Base-by-base conservation (phyloP, 2,113 vertebrate genomes). In the Laterallus jamaicensis region DNA sequence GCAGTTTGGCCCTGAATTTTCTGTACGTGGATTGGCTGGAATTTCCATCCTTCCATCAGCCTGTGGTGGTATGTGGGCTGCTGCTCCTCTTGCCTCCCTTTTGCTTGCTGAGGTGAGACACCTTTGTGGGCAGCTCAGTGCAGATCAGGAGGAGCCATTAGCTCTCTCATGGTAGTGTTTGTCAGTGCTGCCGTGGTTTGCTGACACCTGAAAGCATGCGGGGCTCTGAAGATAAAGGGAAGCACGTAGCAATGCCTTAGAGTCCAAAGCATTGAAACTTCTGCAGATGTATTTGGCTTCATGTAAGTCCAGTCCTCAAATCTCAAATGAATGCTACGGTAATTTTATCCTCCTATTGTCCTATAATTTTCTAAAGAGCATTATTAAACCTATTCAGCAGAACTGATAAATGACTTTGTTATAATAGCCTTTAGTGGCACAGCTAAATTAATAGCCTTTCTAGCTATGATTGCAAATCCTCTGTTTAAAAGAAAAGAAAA, bases 341-440 rank as follows among this genome's bases (percentile, higher is more conserved):
- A 71, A 91, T 96, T 92, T 83, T 55, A 60, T 37, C 62, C 73
- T 92, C 18, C 0, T 44, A 19, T 79, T 79, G 88, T 85, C 49
- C 93, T 92, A 9, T 90, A 64, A 93, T 96, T 95, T 97, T 64
- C 83, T 76, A 67, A 68, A 79, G 88, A 93, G 64, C 28, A 0
- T 66, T 66, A 87, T 97, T 91, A 89, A 94, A 91, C 40, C 79
- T 54, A 50, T 88, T 89, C 91, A 86, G 92, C 93, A 96, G 92
- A 68, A 59, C 91, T 68, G 88, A 95, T 93, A 90, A 91, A 86
- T 56, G 55, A 22, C 67, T 95, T 92, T 74, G 86, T 82, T 91
- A 21, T 64, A 94, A 73, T 39, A 82, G 87, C 77, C 85, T 86
- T 82, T 32, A 47, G 82, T 80, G 73, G 82, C 88, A 67, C 63